These are phyloP conservation scores for Narcine bancroftii DNA, from an alignment of 2,113 vertebrate species.

Conservation along the genomic window DNA sequence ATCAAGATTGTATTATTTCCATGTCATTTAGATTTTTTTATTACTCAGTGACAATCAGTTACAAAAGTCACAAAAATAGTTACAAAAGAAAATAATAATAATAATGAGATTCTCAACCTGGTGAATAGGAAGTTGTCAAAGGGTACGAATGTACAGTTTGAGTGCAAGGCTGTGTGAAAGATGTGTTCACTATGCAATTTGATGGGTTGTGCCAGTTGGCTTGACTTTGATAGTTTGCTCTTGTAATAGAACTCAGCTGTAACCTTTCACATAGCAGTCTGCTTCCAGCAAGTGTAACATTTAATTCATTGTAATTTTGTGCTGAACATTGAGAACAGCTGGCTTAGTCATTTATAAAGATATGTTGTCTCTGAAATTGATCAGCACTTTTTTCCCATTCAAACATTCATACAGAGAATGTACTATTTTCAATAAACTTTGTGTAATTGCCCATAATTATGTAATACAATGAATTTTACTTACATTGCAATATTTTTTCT, in stretches of 20 bases:
- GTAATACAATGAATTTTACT: slow-evolving; percentile 22
- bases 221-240: slow-evolving; percentile 25
- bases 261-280: neutral
- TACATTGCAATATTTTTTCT: neutral
- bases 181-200: neutral
- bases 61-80: too few species aligned
- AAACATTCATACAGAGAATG: slow-evolving; percentile 14
- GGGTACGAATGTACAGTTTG: neutral
- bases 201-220: slow-evolving; percentile 33
- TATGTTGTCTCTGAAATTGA: slow-evolving; percentile 12
- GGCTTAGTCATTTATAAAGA: slow-evolving; percentile 24
- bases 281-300: neutral
- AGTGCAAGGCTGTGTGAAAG: neutral
- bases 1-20: neutral
- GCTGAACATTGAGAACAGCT: slow-evolving; percentile 35
- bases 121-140: neutral
- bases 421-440: neutral
- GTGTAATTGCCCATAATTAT: neutral
- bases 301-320: slow-evolving; percentile 34
- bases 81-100: too few species aligned
- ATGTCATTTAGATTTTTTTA: slow-evolving; percentile 6
- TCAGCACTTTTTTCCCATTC: slow-evolving; percentile 26
- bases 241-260: slow-evolving; percentile 40
- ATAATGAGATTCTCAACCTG: slow-evolving; percentile 1
- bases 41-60: neutral